phyloP scores from a whole-genome alignment of 2,113 vertebrate genomes.

The Limnothrissa miodon region DNA sequence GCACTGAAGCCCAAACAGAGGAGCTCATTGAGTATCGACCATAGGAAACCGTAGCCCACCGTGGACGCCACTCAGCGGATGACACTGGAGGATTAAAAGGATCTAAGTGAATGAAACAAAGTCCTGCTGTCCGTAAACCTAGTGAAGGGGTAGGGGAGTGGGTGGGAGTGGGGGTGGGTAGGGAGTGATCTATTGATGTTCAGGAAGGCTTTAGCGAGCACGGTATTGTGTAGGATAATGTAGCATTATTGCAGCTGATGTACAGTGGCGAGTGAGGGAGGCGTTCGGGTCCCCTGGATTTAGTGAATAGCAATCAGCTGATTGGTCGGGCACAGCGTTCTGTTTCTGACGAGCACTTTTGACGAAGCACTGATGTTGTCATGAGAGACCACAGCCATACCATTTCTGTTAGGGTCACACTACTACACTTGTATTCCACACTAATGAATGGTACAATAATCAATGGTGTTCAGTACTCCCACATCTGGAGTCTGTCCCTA shows the following conservation, averaged over 20 bases:
- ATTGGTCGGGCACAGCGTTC: background rate
- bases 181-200: background rate
- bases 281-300: background rate
- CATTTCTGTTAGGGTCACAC: background rate
- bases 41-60: background rate
- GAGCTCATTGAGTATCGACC: background rate
- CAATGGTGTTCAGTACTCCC: background rate
- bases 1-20: background rate
- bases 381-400: background rate
- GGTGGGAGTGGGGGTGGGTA: background rate
- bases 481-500: background rate
- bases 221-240: background rate
- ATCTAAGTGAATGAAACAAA: background rate
- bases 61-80: background rate
- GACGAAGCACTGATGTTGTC: constrained; percentile 10
- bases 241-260: constrained; percentile 7
- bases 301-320: background rate
- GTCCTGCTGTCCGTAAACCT: background rate
- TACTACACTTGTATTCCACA: background rate
- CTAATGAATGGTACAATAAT: background rate
- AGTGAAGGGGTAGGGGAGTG: background rate
- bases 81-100: background rate
- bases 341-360: constrained; percentile 6
- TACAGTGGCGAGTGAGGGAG: background rate
- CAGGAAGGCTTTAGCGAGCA: background rate